Evolutionary conservation across 2,113 vertebrate genomes (phyloP).

Genomic region (Pygoscelis adeliae): DNA sequence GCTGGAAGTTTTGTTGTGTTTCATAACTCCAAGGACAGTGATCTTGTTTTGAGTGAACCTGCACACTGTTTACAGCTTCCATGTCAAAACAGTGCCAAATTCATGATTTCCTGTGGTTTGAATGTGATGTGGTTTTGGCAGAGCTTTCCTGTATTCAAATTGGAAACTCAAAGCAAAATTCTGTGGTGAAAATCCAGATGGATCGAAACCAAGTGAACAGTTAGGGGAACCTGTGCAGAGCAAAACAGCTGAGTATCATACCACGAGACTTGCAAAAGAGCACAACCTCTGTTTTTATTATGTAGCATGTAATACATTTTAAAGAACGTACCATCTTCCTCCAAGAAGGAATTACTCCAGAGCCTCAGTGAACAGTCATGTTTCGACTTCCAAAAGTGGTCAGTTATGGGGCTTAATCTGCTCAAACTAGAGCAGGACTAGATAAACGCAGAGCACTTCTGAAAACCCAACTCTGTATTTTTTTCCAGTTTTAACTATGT

Average conservation of each 20-base stretch:
- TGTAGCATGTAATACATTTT: background rate
- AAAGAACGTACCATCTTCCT: accelerated
- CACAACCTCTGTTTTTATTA: background rate
- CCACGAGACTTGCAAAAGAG: background rate
- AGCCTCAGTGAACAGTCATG: background rate
- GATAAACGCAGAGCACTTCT: background rate
- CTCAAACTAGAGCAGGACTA: background rate
- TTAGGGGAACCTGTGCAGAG: slow-evolving; percentile 26
- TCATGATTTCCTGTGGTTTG: slow-evolving; percentile 63
- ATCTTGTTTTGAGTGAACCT: slow-evolving; percentile 55
- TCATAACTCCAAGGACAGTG: slow-evolving; percentile 41
- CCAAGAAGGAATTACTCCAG: background rate
- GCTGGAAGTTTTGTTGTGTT: slow-evolving; percentile 36
- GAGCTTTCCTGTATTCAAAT: slow-evolving; percentile 13
- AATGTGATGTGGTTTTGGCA: slow-evolving; percentile 70
- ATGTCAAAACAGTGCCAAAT: slow-evolving; percentile 55
- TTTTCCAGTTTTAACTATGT: background rate
- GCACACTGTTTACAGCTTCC: slow-evolving; percentile 60
- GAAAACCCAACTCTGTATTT: background rate
- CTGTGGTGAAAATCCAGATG: slow-evolving; percentile 47
- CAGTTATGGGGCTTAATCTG: background rate
- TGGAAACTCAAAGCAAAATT: slow-evolving; percentile 36
- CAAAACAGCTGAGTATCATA: slow-evolving; percentile 9
- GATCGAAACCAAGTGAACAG: slow-evolving; percentile 10
- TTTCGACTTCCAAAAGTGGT: background rate